Conservation (phyloP, 2,113 vertebrate genomes). For the Tichodroma muraria region DNA sequence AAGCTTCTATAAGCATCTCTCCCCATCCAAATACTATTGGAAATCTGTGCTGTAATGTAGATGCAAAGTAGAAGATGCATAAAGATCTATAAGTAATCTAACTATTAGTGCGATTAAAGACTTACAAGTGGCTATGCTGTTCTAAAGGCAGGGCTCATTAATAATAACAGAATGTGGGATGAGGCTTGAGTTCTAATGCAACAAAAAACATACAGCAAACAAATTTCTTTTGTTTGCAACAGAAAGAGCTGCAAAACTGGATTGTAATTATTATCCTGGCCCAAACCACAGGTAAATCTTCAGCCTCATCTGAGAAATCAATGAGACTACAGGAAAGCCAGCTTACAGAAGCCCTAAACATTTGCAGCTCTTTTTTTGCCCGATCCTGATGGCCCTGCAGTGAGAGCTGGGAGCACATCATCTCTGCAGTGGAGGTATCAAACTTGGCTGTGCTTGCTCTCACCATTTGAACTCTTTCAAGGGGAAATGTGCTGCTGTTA, state of each 20-base stretch:
- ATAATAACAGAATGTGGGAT: background rate
- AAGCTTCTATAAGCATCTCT: conserved; percentile 17
- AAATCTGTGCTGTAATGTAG: background rate
- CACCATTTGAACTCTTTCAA: conserved; percentile 8
- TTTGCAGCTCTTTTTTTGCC: background rate
- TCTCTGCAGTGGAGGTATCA: background rate
- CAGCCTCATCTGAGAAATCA: background rate
- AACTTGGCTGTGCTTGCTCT: background rate
- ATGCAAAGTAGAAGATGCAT: background rate
- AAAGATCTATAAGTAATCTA: background rate
- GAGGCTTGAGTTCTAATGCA: background rate
- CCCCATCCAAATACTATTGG: background rate
- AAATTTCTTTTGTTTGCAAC: too few relatives aligned
- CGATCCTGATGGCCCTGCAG: background rate
- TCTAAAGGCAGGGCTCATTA: background rate
- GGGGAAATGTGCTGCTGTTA: conserved; percentile 10
- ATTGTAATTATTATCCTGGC: background rate
- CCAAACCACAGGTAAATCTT: background rate
- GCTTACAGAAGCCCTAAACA: background rate
- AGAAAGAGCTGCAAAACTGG: too few relatives aligned
- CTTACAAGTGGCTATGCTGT: background rate
- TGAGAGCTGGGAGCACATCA: background rate
- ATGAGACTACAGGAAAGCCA: background rate
- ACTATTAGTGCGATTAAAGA: background rate
- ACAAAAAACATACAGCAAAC: background rate